These are phyloP conservation scores for Lycophotia porphyrea DNA, from an alignment of 2,888 invertebrate genomes.

Conservation along the genomic window DNA sequence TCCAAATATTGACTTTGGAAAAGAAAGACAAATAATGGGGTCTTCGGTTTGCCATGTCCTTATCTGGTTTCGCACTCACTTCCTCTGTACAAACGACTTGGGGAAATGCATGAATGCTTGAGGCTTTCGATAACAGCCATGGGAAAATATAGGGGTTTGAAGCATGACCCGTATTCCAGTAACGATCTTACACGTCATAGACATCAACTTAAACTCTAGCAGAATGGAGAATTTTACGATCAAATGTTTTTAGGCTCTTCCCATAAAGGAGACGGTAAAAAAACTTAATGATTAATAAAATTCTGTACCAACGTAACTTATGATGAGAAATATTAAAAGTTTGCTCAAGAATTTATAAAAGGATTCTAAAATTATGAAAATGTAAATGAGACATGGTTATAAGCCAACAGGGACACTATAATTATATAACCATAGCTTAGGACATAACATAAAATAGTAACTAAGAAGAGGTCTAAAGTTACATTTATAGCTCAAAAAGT, in stretches of 20 bases:
- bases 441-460: not conserved
- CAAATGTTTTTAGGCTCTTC: constrained; percentile 27
- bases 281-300: constrained; percentile 49
- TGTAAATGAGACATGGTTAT: not conserved
- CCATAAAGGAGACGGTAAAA: constrained; percentile 22
- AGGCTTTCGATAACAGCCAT: constrained; percentile 53
- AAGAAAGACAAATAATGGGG: constrained; percentile 58
- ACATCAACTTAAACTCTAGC: constrained; percentile 35
- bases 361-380: constrained; percentile 5
- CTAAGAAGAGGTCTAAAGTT: not conserved
- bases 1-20: constrained; percentile 47
- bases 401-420: no score
- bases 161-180: constrained; percentile 32
- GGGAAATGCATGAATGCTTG: constrained; percentile 39
- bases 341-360: constrained; percentile 6
- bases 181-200: constrained; percentile 22
- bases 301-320: constrained; percentile 25
- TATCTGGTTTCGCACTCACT: constrained; percentile 61
- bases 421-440: not conserved
- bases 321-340: constrained; percentile 21
- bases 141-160: constrained; percentile 31
- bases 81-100: constrained; percentile 46
- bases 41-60: constrained; percentile 31
- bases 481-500: not conserved
- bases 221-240: constrained; percentile 36